Evolutionary conservation across 1,140 invertebrate species (phyloP).

Genomic region (Gryllus bimaculatus): DNA sequence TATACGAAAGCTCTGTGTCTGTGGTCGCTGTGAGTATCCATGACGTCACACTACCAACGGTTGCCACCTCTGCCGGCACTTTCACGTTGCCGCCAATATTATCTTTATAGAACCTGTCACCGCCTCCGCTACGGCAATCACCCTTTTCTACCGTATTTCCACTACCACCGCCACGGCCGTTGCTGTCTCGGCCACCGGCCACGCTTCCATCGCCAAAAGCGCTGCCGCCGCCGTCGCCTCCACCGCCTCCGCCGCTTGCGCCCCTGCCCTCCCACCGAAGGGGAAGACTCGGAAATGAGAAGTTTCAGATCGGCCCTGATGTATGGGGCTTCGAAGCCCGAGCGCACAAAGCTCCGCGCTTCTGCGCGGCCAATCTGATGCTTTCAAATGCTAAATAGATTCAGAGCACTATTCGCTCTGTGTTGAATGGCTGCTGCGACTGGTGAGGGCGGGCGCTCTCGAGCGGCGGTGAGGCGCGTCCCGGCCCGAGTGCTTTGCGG

Average conservation of each 20-base stretch:
- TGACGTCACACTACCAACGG: no score
- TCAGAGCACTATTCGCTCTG: neutral
- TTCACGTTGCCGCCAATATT: no score
- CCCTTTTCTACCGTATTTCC: no score
- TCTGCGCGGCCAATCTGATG: neutral
- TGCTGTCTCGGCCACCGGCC: no score
- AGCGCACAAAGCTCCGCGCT: neutral
- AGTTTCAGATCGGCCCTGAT: neutral
- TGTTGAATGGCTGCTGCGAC: neutral
- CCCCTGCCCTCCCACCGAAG: neutral
- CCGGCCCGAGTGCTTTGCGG: no score
- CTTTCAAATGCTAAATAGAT: constrained; percentile 1
- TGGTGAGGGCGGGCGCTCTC: no score
- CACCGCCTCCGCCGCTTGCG: neutral
- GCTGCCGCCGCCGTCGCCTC: neutral
- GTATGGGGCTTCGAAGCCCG: neutral
- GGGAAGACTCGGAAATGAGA: neutral
- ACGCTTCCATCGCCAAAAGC: neutral
- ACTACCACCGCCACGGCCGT: no score
- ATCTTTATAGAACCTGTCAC: no score
- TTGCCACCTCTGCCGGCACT: no score
- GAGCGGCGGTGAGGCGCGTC: neutral
- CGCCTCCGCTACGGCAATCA: no score
- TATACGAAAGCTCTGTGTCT: no score
- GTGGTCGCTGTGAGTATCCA: no score